Evolutionary conservation across 2,113 vertebrate species (phyloP), one percentile per base, ranked within the genome.

Genomic region (Empidonax traillii): DNA sequence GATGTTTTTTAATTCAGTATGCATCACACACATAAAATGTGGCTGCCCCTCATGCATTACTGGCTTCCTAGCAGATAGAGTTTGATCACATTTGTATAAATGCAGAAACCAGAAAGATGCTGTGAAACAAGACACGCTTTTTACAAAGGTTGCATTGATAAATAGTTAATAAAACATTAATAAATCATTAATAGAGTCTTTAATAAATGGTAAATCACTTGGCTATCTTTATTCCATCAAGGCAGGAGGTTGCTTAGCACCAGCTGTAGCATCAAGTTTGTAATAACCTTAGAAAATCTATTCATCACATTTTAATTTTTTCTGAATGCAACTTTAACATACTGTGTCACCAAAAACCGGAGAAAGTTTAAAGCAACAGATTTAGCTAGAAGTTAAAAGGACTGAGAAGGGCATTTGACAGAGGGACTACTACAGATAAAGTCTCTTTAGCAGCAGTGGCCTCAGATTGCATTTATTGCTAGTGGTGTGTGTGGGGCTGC

Each of bases 121-220:
- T 92, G 80, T 86, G 93, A 93, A 94, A 66, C 49, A 87, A 81
- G 80, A 75, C 28, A n/a, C 0, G 4, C 23, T 76, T 94, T 94
- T 94, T 92, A 79, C 81, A 58, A 85, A 90, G 83, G 80, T 69
- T 85, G 61, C 79, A 39, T 67, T 95, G 88, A 95, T 96, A 90
- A 96, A 96, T 94, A 90, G 79, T 94, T 97, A 84, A 96, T 94
- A 93, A 94, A 94, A 90, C 83, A 80, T 90, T 81, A 94, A 92
- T 95, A 92, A 95, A 93, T 87, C 92, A 96, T 96, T 90, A 94
- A 72, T 66, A 61, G 51, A 77, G 44, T 49, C 73, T 92, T 86
- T 93, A 96, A 95, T 93, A 95, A 97, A 94, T 91, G 90, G 86
- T 92, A 86, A 87, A 89, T 90, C 66, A 75, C 62, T 94, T 94